Evolutionary conservation across 2,113 vertebrate genomes (phyloP).

Genomic region (Neogale vison): DNA sequence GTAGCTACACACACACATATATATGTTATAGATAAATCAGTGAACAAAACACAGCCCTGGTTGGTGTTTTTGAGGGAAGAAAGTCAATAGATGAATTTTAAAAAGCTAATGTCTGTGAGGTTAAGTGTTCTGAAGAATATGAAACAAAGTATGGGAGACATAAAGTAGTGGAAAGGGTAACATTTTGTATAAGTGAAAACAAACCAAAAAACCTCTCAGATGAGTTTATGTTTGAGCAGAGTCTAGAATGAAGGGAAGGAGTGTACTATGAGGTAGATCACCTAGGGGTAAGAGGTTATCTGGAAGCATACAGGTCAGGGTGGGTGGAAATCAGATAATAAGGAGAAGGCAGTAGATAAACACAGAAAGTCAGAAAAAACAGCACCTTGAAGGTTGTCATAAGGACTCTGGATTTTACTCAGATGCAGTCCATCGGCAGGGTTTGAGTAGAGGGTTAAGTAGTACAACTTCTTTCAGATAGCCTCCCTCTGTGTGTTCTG

Average conservation of each 20-base stretch:
- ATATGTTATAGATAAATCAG: neutral
- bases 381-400: neutral
- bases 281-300: neutral
- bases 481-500: neutral
- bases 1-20: too few species aligned
- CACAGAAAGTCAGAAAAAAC: neutral
- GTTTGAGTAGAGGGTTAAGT: neutral
- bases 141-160: neutral
- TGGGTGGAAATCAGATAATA: neutral
- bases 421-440: accelerated
- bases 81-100: neutral
- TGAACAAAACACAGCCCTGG: neutral
- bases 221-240: neutral
- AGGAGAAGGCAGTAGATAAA: neutral
- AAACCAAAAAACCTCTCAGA: neutral
- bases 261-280: neutral
- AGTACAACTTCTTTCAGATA: neutral
- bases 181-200: neutral
- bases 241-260: neutral
- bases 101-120: neutral
- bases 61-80: neutral
- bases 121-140: neutral
- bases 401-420: neutral
- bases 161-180: neutral
- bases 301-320: neutral